A percentile compares a stretch with the other conserved stretches of the same genome.
These are phyloP conservation scores for Astropecten irregularis DNA, from an alignment of 53 echinoderm and acorn worm genomes.

Conservation along the genomic window DNA sequence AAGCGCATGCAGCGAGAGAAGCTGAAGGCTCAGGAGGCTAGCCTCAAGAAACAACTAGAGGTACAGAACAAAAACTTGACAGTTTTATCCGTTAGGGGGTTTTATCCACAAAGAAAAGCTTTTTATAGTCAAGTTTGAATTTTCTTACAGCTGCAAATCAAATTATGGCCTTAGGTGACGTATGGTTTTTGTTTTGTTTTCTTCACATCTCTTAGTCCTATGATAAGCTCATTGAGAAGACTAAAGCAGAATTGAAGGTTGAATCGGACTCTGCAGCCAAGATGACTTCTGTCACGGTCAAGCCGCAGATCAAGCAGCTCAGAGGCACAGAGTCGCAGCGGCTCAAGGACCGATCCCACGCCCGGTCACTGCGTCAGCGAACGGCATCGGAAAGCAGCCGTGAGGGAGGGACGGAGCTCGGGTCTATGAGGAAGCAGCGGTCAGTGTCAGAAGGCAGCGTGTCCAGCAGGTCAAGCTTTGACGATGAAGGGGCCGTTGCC, in stretches of 20 bases:
- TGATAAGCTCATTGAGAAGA: constrained; percentile 83
- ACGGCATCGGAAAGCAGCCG: constrained; percentile 90
- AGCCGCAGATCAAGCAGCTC: constrained; percentile 95
- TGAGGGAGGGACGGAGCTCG: constrained; percentile 63
- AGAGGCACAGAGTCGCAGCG: constrained; percentile 70
- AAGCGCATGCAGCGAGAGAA: constrained; percentile 89
- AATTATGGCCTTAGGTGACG: too few species aligned
- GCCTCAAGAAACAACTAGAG: constrained; percentile 97
- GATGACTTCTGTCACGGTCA: constrained; percentile 62
- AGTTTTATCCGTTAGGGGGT: too few species aligned
- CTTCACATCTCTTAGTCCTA: constrained; percentile 65
- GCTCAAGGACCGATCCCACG: constrained; percentile 70
- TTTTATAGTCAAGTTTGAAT: too few species aligned
- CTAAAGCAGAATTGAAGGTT: constrained; percentile 54
- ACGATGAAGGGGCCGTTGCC: constrained; percentile 64
- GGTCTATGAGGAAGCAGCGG: constrained; percentile 52
- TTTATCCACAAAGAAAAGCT: too few species aligned
- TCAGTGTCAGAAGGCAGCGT: constrained; percentile 70
- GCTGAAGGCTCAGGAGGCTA: constrained; percentile 95
- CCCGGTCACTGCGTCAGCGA: constrained; percentile 86
- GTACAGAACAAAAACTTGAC: too few species aligned
- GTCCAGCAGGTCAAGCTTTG: constrained; percentile 75
- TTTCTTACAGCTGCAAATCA: too few species aligned
- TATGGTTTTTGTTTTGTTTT: too few species aligned
- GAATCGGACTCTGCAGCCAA: constrained; percentile 39